These are phyloP conservation scores for Cerceris rybyensis DNA, from an alignment of 2,888 invertebrate species.

Conservation along the genomic window DNA sequence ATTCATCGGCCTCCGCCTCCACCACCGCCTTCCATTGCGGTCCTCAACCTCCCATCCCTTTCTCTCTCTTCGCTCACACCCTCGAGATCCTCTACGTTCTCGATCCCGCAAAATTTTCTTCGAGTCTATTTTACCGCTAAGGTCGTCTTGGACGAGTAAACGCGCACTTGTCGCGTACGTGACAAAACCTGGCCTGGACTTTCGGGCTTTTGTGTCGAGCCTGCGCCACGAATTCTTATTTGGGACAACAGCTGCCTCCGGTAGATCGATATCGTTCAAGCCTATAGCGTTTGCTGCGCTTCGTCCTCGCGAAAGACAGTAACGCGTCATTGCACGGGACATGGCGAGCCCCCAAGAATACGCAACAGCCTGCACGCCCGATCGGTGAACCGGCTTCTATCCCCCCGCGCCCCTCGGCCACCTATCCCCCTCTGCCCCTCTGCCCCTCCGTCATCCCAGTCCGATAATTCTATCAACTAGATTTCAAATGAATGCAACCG, in stretches of 20 bases:
- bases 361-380: background rate
- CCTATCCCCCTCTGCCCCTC: background rate
- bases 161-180: background rate
- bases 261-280: constrained; percentile 42
- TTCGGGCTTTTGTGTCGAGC: constrained; percentile 32
- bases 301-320: background rate
- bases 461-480: too few relatives aligned
- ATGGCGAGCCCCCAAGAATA: constrained; percentile 55
- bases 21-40: constrained; percentile 26
- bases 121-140: background rate
- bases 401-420: background rate
- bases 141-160: background rate
- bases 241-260: constrained; percentile 26
- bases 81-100: background rate
- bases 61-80: background rate
- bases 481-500: too few relatives aligned
- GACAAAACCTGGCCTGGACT: background rate
- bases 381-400: constrained; percentile 3
- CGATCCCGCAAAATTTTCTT: background rate
- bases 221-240: constrained; percentile 53
- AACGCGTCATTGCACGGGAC: constrained; percentile 39
- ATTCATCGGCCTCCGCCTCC: constrained; percentile 26
- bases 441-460: too few relatives aligned
- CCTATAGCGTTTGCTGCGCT: background rate
- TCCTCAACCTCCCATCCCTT: background rate